Evolutionary conservation across 2,113 vertebrate species (phyloP).

Genomic region (Sardina pilchardus): DNA sequence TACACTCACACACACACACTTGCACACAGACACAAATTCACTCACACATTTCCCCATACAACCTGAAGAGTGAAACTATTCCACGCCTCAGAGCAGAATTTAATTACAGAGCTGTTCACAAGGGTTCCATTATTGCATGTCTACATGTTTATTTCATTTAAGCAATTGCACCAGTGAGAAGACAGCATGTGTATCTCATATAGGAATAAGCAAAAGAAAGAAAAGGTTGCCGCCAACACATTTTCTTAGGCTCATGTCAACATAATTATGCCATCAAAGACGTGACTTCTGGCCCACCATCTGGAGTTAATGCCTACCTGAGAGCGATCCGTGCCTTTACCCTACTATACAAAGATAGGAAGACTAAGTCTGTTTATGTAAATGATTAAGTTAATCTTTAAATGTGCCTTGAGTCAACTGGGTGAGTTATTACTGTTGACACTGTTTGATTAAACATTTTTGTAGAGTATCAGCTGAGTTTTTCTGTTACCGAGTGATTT

Average conservation of each 20-base stretch:
- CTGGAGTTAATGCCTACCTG: slow-evolving; percentile 33
- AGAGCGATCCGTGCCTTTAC: not conserved
- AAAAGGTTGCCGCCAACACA: slow-evolving; percentile 42
- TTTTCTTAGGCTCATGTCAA: slow-evolving; percentile 36
- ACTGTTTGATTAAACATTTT: not conserved
- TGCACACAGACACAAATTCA: not conserved
- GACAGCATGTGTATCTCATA: not conserved
- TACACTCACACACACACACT: not conserved
- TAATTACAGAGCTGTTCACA: slow-evolving; percentile 36
- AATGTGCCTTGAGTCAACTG: not conserved
- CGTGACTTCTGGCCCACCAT: slow-evolving; percentile 2
- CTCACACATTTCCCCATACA: slow-evolving; percentile 1
- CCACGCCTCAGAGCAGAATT: slow-evolving; percentile 30
- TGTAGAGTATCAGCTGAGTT: not conserved
- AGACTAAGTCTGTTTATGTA: slow-evolving; percentile 1
- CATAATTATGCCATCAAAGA: slow-evolving; percentile 34
- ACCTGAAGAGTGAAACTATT: slow-evolving; percentile 32
- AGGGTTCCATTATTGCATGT: slow-evolving; percentile 38
- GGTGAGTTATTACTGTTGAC: not conserved
- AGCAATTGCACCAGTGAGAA: slow-evolving; percentile 2
- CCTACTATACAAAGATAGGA: not conserved
- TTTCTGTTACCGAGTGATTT: slow-evolving; percentile 1
- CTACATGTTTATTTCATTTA: slow-evolving; percentile 48
- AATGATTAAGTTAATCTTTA: slow-evolving; percentile 16
- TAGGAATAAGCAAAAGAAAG: slow-evolving; percentile 15